Evolutionary conservation across 2,113 vertebrate species (phyloP).

Genomic region (Dryoscopus gambensis): DNA sequence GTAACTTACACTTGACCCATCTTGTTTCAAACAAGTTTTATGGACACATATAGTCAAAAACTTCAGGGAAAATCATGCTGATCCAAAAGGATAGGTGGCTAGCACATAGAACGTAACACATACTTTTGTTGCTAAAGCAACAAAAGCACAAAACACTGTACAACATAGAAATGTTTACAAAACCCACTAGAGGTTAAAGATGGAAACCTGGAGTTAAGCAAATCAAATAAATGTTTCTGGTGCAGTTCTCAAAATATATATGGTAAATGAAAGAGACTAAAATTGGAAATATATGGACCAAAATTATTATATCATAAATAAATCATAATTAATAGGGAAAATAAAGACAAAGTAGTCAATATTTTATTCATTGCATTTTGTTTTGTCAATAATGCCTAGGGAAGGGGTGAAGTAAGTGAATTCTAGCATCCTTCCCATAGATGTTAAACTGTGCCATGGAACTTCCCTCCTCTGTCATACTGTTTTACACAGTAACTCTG

Average conservation of each 20-base stretch:
- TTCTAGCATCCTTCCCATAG: not conserved
- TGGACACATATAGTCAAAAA: not conserved
- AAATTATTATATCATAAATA: not conserved
- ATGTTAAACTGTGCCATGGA: not conserved
- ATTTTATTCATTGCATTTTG: not conserved
- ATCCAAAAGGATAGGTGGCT: not conserved
- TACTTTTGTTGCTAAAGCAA: not conserved
- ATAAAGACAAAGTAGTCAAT: not conserved
- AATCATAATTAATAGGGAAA: not conserved
- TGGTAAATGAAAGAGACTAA: not conserved
- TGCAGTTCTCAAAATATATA: not conserved
- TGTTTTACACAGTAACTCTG: not conserved
- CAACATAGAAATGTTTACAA: not conserved
- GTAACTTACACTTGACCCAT: constrained; percentile 14
- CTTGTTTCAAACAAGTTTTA: constrained; percentile 23
- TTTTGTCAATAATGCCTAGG: not conserved
- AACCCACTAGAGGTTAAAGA: not conserved
- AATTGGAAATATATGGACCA: not conserved
- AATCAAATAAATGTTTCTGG: not conserved
- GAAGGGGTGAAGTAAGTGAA: not conserved
- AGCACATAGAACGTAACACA: not conserved
- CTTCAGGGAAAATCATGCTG: not conserved
- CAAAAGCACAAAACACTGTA: not conserved
- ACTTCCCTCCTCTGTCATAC: not conserved
- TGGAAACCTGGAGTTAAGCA: not conserved